These are phyloP conservation scores for Schizothorax lantsangensis DNA, from an alignment of 2,797 vertebrate species.

Conservation along the genomic window DNA sequence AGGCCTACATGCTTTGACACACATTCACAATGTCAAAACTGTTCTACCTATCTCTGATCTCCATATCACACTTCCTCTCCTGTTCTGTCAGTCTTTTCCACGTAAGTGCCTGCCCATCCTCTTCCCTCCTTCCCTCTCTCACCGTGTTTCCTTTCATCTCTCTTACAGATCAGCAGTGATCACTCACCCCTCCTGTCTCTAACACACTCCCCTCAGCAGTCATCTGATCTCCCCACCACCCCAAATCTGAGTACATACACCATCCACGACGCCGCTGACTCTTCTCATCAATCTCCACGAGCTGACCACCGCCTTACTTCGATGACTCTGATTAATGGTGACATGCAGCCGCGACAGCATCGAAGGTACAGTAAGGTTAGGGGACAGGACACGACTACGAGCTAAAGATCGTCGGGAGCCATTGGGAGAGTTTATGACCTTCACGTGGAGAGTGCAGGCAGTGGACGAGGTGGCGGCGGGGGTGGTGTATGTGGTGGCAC, in stretches of 20 bases:
- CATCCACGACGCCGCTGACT: conserved; percentile 65
- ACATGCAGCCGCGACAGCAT: conserved; percentile 65
- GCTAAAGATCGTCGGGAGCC: conserved; percentile 31
- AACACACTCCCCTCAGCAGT: conserved; percentile 44
- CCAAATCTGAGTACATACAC: conserved; percentile 54
- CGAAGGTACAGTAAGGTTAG: conserved; percentile 52
- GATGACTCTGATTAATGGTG: conserved; percentile 80
- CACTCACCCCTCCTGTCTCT: conserved; percentile 43
- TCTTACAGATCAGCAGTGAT: conserved; percentile 47
- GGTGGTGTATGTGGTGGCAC: conserved; percentile 65
- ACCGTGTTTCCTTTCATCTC: conserved; percentile 30
- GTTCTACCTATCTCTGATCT: conserved; percentile 2
- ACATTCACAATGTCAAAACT: conserved; percentile 2
- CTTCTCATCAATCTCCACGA: conserved; percentile 79
- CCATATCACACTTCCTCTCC: neutral
- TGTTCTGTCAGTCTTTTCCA: conserved; percentile 63
- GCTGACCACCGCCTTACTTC: conserved; percentile 26
- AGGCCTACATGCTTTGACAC: neutral
- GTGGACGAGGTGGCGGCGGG: conserved; percentile 47
- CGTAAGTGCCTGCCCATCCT: neutral
- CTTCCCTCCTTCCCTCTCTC: neutral
- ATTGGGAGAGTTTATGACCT: conserved; percentile 50
- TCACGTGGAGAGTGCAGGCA: conserved; percentile 32
- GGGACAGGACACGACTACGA: conserved; percentile 56
- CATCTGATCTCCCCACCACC: conserved; percentile 52